phyloP scores from a whole-genome alignment of 2,797 vertebrate genomes.

The Streptopelia turtur region DNA sequence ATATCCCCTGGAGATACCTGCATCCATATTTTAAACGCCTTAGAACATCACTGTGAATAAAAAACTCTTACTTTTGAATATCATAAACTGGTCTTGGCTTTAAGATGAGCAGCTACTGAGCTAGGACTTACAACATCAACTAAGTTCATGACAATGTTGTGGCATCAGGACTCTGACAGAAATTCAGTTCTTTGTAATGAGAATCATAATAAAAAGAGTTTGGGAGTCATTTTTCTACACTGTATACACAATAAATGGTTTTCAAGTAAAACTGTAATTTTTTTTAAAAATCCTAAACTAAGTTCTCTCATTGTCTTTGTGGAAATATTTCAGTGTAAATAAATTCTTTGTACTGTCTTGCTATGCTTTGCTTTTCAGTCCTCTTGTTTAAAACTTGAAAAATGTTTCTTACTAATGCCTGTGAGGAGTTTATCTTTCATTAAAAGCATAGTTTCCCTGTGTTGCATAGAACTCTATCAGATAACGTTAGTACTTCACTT shows the following conservation, averaged over 20 bases:
- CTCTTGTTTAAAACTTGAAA: neutral
- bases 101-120: neutral
- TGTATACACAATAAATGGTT: neutral
- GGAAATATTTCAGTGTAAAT: neutral
- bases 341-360: neutral
- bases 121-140: neutral
- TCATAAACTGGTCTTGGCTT: neutral
- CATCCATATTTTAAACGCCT: neutral
- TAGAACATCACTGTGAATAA: neutral
- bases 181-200: neutral
- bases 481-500: neutral
- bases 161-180: neutral
- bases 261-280: neutral
- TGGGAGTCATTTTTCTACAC: neutral
- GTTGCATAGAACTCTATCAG: neutral
- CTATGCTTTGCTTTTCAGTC: neutral
- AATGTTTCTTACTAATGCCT: neutral
- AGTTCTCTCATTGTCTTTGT: neutral
- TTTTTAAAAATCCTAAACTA: neutral
- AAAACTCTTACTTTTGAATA: neutral
- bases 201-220: neutral
- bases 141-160: neutral
- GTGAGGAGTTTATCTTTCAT: neutral
- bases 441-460: neutral
- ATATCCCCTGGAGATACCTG: neutral